Conservation (phyloP, 1,140 invertebrate species). For the Araneus ventricosus region DNA sequence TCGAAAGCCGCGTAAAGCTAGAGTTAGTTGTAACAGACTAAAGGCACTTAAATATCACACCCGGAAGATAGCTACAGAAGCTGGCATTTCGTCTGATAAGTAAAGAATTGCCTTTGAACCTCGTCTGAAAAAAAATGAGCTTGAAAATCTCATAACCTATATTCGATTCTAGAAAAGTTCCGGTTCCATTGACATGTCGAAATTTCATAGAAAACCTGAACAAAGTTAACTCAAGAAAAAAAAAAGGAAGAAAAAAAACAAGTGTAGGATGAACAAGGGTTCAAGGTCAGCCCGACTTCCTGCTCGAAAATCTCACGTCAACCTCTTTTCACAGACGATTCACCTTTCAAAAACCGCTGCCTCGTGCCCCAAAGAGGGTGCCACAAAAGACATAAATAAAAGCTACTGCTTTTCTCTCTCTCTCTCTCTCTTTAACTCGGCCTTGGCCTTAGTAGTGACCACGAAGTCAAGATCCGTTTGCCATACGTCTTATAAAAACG, state of each 20-base stretch:
- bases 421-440: not conserved
- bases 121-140: too few species aligned
- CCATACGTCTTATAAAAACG: not conserved
- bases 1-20: too few species aligned
- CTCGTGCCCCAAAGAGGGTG: not conserved
- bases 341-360: not conserved
- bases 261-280: not conserved
- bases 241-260: too few species aligned
- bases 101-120: too few species aligned
- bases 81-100: too few species aligned
- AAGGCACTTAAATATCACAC: too few species aligned
- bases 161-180: not conserved
- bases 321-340: not conserved
- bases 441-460: not conserved
- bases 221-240: not conserved
- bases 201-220: not conserved
- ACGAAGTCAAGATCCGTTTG: not conserved
- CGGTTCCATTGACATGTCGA: not conserved
- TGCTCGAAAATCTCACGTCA: not conserved
- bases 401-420: not conserved
- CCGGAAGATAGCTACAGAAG: too few species aligned
- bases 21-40: too few species aligned
- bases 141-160: not conserved
- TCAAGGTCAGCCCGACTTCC: constrained; percentile 38
- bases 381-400: constrained; percentile 34